A percentile compares a stretch with the other conserved stretches of the same genome.
phyloP scores from a whole-genome alignment of 1,140 invertebrate species.

The Galleria mellonella region DNA sequence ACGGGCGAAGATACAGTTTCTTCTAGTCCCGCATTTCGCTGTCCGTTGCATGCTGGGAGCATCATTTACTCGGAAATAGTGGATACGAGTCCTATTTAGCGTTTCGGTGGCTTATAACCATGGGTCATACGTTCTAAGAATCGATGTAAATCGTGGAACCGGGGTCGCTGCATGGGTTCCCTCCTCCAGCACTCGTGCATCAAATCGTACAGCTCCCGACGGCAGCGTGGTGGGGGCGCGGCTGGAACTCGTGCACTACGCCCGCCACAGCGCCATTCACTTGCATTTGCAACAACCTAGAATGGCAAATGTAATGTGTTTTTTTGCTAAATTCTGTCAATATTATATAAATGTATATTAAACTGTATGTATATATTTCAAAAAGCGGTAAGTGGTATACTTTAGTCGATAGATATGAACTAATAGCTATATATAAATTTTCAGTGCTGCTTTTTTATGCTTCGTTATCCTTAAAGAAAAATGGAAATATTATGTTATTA shows the following conservation, averaged over 20 bases:
- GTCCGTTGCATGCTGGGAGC: no score
- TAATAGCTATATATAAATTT: no score
- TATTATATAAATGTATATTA: no score
- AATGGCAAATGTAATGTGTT: not conserved
- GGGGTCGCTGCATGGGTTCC: constrained; percentile 88
- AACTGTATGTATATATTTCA: no score
- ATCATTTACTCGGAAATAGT: no score
- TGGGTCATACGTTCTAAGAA: constrained; percentile 94
- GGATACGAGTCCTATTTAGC: constrained; percentile 11
- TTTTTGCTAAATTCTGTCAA: not conserved
- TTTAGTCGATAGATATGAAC: no score
- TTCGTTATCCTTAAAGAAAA: no score
- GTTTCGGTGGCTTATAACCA: constrained; percentile 81
- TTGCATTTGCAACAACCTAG: constrained; percentile 82
- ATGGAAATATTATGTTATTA: no score
- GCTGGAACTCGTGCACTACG: constrained; percentile 72
- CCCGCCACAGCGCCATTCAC: constrained; percentile 76
- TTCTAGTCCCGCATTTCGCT: no score
- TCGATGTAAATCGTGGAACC: constrained; percentile 92
- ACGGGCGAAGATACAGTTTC: no score
- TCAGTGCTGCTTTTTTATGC: no score
- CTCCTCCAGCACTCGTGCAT: constrained; percentile 96
- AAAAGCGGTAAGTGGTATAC: no score
- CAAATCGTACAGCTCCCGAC: constrained; percentile 93
- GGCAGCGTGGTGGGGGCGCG: constrained; percentile 87